Base-by-base conservation (phyloP, 2,113 vertebrate species). In the Corythaixoides concolor region DNA sequence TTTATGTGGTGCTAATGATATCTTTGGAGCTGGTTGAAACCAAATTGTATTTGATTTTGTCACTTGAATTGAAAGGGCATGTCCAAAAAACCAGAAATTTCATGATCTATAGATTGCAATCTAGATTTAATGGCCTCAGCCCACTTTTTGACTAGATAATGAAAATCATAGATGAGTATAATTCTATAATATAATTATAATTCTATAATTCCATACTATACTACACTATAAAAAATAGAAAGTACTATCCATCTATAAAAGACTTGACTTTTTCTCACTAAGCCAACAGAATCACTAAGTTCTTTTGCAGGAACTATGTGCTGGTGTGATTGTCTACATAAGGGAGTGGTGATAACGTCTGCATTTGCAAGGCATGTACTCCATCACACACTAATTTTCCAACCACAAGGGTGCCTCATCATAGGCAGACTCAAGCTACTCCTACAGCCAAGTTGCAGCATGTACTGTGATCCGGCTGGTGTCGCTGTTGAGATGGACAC, bases 301-400 rank as follows among this genome's bases (percentile, higher is more conserved):
- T 59, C 2, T 73, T 74, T 70, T 43, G 13, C 20, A 18, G 21
- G 33, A 70, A 15, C 33, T 16, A 6, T 5, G 5, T 41, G 24
- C 30, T 56, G 26, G 23, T 62, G 30, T 77, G 45, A 24, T n/a
- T 59, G 8, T 10, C 39, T 50, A 18, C 24, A 37, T 4, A 49
- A 89, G 52, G 12, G 19, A 33, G 10, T 21, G 13, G 33, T 3
- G 4, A 19, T 19, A 55, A 18, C 2, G 5, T 16, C 55, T 50
- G n/a, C 0, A 0, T 78, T 78, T 68, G 6, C 1, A 1, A 43
- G 37, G 23, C 5, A 12, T 1, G 5, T 32, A 23, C 26, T 68
- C 37, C n/a, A 49, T 13, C 32, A 56, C 1, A 7, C 18, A 28
- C 21, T n/a, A n/a, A n/a, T n/a, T n/a, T n/a, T n/a, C n/a, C n/a